Percentiles rank a stretch among this genome's conserved stretches.
phyloP scores from a whole-genome alignment of 2,113 vertebrate species.

The Felis chaus region DNA sequence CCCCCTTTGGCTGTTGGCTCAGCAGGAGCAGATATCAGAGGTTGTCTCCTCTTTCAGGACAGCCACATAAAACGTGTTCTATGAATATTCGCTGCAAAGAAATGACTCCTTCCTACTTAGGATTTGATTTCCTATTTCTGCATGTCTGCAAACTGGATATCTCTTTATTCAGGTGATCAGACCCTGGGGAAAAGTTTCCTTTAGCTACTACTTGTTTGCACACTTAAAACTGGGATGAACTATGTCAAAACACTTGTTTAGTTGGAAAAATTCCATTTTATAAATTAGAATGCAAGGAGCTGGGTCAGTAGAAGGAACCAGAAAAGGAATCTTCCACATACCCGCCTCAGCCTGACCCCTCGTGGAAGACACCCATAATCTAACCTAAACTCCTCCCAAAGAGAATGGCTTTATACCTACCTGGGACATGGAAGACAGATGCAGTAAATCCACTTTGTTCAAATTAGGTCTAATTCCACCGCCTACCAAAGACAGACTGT shows the following conservation, averaged over 20 bases:
- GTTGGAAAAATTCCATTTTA: background rate
- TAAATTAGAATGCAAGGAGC: background rate
- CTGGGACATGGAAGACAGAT: background rate
- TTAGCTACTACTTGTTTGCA: background rate
- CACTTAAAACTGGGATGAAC: background rate
- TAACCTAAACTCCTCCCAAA: background rate
- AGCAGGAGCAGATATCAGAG: background rate
- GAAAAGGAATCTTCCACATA: background rate
- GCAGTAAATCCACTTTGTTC: background rate
- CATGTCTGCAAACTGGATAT: background rate
- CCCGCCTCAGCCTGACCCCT: background rate
- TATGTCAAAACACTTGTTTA: background rate
- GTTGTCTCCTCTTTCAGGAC: background rate
- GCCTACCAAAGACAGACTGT: background rate
- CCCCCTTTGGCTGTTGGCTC: background rate
- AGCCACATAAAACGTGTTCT: background rate
- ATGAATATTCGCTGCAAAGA: background rate
- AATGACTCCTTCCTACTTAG: background rate
- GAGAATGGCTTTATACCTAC: background rate
- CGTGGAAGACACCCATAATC: background rate
- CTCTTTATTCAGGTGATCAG: background rate
- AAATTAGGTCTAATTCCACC: background rate
- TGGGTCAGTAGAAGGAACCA: background rate
- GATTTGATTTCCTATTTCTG: background rate
- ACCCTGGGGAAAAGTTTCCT: background rate